A percentile compares a stretch with the other conserved stretches of the same genome.
These are phyloP conservation scores for Antheraea yamamai DNA, from an alignment of 2,888 invertebrate genomes.

Conservation along the genomic window DNA sequence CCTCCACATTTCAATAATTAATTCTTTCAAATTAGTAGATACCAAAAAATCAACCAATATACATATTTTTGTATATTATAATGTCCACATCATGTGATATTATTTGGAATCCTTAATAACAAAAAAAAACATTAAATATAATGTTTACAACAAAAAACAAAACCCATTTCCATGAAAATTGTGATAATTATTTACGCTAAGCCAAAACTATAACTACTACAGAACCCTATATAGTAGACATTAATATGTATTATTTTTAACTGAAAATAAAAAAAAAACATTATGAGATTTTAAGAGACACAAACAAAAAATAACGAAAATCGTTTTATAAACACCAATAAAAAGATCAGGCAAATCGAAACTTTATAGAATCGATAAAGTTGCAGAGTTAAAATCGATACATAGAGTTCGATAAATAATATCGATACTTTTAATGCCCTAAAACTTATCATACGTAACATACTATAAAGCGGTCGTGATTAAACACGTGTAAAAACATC, in stretches of 20 bases:
- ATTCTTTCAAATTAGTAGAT: background rate
- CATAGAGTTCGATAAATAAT: background rate
- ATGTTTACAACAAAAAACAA: no score
- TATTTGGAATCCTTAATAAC: no score
- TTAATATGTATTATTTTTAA: background rate
- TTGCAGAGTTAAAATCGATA: slow-evolving; percentile 10
- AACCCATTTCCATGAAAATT: no score
- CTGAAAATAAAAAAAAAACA: background rate
- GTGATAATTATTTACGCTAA: background rate
- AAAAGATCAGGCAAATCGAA: background rate
- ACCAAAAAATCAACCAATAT: no score
- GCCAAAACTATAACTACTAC: background rate
- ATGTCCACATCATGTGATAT: no score
- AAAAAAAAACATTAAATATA: no score
- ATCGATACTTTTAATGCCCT: background rate
- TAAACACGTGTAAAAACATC: background rate
- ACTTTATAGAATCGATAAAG: background rate
- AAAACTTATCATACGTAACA: background rate
- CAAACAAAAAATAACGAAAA: no score
- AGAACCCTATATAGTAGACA: no score
- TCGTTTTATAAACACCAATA: background rate
- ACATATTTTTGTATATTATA: no score
- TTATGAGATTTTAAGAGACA: no score
- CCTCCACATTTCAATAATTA: background rate
- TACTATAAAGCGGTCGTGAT: background rate